These are phyloP conservation scores for Drosophila pandora DNA, from an alignment of 1,140 invertebrate genomes.

Conservation along the genomic window DNA sequence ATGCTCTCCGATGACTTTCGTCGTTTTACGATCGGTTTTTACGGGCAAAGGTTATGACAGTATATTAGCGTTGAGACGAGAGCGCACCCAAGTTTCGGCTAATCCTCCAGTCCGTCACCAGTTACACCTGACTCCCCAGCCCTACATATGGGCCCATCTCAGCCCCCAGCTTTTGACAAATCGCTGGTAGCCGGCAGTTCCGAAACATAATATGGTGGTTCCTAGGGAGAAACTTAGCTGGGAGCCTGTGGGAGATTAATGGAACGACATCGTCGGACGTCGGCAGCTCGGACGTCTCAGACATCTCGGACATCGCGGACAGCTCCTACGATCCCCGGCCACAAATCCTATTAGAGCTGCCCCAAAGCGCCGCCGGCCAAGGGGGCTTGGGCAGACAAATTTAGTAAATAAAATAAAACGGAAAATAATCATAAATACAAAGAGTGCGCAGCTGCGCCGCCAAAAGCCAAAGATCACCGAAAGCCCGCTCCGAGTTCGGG, in stretches of 20 bases:
- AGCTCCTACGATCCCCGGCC: constrained; percentile 44
- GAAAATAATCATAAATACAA: constrained; percentile 74
- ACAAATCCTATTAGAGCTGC: constrained; percentile 75
- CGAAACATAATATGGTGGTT: constrained; percentile 49
- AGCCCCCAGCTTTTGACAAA: constrained; percentile 46
- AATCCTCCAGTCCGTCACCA: not conserved
- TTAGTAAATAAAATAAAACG: constrained; percentile 69
- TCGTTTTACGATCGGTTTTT: constrained; percentile 48
- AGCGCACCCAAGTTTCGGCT: constrained; percentile 7
- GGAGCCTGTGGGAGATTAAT: constrained; percentile 31
- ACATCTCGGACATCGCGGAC: constrained; percentile 4
- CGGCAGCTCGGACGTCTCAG: constrained; percentile 34
- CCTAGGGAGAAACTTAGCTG: constrained; percentile 29
- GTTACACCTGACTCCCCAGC: constrained; percentile 24
- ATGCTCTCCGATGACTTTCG: constrained; percentile 42
- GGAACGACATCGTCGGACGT: constrained; percentile 29
- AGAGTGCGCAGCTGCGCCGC: constrained; percentile 71
- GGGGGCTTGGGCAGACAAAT: constrained; percentile 57
- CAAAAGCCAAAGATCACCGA: constrained; percentile 71
- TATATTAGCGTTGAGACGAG: constrained; percentile 25
- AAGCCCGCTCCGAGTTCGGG: constrained; percentile 13
- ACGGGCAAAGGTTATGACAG: constrained; percentile 20
- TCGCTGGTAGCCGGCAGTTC: constrained; percentile 60
- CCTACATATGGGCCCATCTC: not conserved
- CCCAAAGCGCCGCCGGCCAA: constrained; percentile 35